Conservation (phyloP, 2,797 vertebrate genomes). For the Salmo trutta region DNA sequence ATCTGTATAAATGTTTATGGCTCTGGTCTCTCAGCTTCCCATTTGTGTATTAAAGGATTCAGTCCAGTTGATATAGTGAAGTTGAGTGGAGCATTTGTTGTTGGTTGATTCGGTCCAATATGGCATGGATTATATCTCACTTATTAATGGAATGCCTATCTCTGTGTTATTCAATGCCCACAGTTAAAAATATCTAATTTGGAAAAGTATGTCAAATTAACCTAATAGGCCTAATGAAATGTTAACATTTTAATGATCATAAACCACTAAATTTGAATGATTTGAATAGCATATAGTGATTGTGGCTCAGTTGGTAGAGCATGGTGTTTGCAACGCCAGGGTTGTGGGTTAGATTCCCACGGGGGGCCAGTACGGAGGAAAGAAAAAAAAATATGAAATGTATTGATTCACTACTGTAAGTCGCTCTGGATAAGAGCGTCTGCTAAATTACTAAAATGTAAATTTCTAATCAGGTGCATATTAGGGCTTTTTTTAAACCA, state of each 20-base stretch:
- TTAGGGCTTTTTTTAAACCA: constrained; percentile 41
- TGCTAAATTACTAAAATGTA: no score
- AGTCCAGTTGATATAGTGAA: constrained; percentile 47
- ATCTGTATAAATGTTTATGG: no score
- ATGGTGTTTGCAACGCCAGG: no score
- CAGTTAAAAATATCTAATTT: neutral
- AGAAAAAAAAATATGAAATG: no score
- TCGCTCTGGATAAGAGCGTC: no score
- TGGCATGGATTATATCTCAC: constrained; percentile 12
- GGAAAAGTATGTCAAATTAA: neutral
- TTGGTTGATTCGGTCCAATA: constrained; percentile 53
- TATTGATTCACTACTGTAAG: no score
- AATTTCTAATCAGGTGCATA: neutral
- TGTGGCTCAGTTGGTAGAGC: no score
- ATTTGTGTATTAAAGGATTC: constrained; percentile 12
- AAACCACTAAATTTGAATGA: neutral
- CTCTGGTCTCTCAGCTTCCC: neutral
- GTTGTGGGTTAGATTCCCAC: no score
- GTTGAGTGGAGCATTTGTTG: constrained; percentile 17
- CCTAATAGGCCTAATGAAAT: neutral
- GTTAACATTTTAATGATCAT: neutral
- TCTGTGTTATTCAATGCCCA: constrained; percentile 10
- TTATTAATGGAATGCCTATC: constrained; percentile 18
- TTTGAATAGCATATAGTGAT: neutral
- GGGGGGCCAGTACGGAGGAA: no score